A percentile compares a stretch with the other conserved stretches of the same genome.
Evolutionary conservation across 2,888 invertebrate species (phyloP).

Genomic region (Belgica antarctica): DNA sequence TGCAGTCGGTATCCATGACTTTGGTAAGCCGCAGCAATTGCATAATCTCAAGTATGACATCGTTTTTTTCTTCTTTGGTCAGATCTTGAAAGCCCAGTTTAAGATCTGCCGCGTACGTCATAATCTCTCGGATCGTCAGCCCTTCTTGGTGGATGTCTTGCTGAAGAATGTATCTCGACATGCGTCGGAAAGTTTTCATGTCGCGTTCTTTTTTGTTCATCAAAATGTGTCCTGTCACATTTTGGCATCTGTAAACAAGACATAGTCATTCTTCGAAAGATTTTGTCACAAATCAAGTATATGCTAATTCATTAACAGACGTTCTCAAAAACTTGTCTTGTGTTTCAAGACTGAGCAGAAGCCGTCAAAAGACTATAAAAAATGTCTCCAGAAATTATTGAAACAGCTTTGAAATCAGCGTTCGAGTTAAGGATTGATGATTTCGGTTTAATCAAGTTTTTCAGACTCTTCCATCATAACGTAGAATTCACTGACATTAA

Average conservation of each 20-base stretch:
- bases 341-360: no score
- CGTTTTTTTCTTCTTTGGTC: constrained; percentile 62
- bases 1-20: constrained; percentile 70
- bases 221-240: constrained; percentile 70
- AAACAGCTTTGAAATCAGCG: no score
- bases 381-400: no score
- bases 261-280: no score
- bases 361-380: no score
- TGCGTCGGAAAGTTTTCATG: constrained; percentile 74
- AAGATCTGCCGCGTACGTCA: constrained; percentile 84
- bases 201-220: constrained; percentile 78
- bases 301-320: no score
- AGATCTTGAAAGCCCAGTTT: constrained; percentile 70
- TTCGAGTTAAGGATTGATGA: not conserved
- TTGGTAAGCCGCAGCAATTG: constrained; percentile 72
- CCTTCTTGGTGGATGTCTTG: constrained; percentile 81
- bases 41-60: constrained; percentile 80
- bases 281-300: no score
- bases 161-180: constrained; percentile 96
- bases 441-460: not conserved
- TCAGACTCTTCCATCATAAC: no score
- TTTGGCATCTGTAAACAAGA: constrained; percentile 56
- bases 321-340: no score
- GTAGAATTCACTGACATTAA: no score
- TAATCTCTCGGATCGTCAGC: constrained; percentile 82